Percentiles rank a stretch among this genome's conserved stretches.
phyloP scores from a whole-genome alignment of 2,888 invertebrate species.

The Drosophila mayaguana region DNA sequence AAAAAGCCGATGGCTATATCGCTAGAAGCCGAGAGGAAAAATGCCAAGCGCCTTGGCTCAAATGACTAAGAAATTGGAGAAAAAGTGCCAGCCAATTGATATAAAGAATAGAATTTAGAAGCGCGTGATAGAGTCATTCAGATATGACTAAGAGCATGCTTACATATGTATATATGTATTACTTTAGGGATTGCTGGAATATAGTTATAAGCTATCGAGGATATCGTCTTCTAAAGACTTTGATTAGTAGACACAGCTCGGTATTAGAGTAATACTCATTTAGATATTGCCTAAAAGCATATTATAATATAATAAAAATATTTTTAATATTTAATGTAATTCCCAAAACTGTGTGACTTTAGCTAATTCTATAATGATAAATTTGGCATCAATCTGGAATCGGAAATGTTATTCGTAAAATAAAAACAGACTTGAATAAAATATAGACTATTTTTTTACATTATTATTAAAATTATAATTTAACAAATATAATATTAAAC shows the following conservation, averaged over 20 bases:
- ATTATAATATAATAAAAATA: too few relatives aligned
- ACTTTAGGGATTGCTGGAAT: background rate
- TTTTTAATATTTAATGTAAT: too few relatives aligned
- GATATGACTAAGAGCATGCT: background rate
- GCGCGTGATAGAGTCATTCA: background rate
- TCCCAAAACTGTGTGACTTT: too few relatives aligned
- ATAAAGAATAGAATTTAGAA: conserved; percentile 7
- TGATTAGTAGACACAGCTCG: background rate
- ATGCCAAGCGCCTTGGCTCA: background rate
- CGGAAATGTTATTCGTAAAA: too few relatives aligned
- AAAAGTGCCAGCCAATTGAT: background rate
- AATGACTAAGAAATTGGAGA: background rate
- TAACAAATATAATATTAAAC: too few relatives aligned
- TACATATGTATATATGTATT: background rate
- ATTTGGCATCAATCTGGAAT: too few relatives aligned
- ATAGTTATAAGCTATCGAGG: background rate
- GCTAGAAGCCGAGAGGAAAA: background rate
- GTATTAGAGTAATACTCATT: background rate
- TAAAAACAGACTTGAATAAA: too few relatives aligned
- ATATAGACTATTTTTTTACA: too few relatives aligned
- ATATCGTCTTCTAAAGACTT: background rate
- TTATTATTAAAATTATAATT: too few relatives aligned
- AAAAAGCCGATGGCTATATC: conserved; percentile 9
- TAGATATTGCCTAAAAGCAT: background rate
- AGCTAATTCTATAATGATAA: too few relatives aligned